Conservation (phyloP, 2,888 invertebrate species). For the Conomelus anceps region DNA sequence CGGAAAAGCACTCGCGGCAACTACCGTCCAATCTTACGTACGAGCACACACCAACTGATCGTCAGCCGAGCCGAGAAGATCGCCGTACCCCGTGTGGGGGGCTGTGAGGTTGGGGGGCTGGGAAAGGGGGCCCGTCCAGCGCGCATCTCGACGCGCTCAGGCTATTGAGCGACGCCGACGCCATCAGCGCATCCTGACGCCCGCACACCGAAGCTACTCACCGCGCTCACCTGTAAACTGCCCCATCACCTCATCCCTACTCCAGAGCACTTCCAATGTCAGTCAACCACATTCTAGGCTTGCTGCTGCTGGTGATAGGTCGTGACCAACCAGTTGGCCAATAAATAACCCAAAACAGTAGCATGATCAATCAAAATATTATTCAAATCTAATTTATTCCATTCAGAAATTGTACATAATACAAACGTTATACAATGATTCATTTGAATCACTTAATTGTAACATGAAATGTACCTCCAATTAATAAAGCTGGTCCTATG, state of each 20-base stretch:
- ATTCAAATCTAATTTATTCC: too few relatives aligned
- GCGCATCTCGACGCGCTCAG: not conserved
- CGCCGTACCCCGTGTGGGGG: not conserved
- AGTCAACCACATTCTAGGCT: not conserved
- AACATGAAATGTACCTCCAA: too few relatives aligned
- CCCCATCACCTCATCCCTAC: not conserved
- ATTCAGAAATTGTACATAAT: too few relatives aligned
- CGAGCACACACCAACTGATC: not conserved
- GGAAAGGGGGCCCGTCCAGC: not conserved
- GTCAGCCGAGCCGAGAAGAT: not conserved
- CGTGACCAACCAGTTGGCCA: too few relatives aligned
- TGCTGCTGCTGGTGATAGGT: too few relatives aligned
- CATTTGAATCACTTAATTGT: too few relatives aligned
- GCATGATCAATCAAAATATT: too few relatives aligned
- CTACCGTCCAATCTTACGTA: not conserved
- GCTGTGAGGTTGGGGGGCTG: not conserved
- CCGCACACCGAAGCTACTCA: not conserved
- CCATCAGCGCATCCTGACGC: not conserved
- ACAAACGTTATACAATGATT: too few relatives aligned
- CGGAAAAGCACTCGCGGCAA: not conserved
- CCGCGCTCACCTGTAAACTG: not conserved
- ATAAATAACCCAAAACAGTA: not conserved
- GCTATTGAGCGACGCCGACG: not conserved
- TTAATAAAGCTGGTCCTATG: too few relatives aligned
- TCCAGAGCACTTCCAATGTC: not conserved